These are phyloP conservation scores for Anoplophora glabripennis DNA, from an alignment of 1,140 invertebrate genomes.

Conservation along the genomic window DNA sequence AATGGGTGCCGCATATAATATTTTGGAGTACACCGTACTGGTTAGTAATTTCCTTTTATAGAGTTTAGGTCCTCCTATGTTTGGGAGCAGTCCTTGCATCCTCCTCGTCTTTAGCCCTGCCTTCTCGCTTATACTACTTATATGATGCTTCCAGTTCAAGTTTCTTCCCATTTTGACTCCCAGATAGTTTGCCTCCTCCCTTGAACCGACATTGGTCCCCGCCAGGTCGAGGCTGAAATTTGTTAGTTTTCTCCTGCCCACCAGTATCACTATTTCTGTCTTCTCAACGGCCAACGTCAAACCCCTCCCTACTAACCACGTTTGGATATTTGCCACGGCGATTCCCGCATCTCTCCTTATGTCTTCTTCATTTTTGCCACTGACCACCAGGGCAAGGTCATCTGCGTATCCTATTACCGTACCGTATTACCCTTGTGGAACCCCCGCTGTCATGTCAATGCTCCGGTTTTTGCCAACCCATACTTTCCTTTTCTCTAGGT, in stretches of 20 bases:
- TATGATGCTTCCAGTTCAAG: neutral
- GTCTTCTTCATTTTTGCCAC: neutral
- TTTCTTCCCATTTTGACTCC: neutral
- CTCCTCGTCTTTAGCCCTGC: too few relatives aligned
- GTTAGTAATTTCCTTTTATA: too few relatives aligned
- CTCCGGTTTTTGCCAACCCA: neutral
- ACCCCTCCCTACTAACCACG: neutral
- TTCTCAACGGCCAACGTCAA: neutral
- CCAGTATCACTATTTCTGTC: constrained; percentile 9
- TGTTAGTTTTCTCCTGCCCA: neutral
- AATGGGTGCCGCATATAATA: too few relatives aligned
- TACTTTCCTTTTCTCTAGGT: neutral
- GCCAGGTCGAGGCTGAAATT: neutral
- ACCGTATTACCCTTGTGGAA: constrained; percentile 52
- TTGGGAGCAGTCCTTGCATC: too few relatives aligned
- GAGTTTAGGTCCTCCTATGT: too few relatives aligned
- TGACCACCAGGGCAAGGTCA: constrained; percentile 11
- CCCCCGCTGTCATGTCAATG: constrained; percentile 26
- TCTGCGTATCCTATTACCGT: constrained; percentile 6
- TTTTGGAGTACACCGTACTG: too few relatives aligned
- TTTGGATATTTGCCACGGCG: neutral
- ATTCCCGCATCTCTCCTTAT: neutral
- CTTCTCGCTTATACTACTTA: too few relatives aligned
- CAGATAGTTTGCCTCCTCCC: neutral
- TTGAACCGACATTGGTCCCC: neutral